A percentile compares a stretch with the other conserved stretches of the same genome.
Conservation (phyloP, 2,888 invertebrate species). For the Acrocyrtus sp. region DNA sequence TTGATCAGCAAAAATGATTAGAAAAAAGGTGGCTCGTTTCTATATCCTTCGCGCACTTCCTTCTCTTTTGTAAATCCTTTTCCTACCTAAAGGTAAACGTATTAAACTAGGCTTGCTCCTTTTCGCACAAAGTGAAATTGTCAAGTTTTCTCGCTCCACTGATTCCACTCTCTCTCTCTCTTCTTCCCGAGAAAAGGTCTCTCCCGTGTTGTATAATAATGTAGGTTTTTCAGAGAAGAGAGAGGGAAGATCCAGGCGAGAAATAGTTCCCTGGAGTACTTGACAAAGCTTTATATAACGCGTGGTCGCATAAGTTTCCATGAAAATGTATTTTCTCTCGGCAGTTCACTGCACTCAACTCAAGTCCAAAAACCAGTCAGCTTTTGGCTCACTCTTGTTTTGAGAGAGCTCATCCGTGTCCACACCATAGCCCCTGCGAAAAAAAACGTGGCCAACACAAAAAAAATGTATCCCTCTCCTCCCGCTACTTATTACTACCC, state of each 20-base stretch:
- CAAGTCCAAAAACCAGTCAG: too few species aligned
- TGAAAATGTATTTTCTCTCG: background rate
- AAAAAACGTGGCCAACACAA: too few species aligned
- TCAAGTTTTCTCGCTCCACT: constrained; percentile 48
- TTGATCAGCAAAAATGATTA: background rate
- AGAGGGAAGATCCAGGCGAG: too few species aligned
- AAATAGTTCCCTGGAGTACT: constrained; percentile 47
- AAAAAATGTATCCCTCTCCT: too few species aligned
- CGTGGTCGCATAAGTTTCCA: too few species aligned
- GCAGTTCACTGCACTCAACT: background rate
- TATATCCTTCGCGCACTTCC: too few species aligned
- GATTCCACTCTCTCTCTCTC: constrained; percentile 1
- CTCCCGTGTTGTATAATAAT: constrained; percentile 11
- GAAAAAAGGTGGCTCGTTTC: background rate
- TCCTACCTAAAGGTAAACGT: too few species aligned
- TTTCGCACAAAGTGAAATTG: constrained; percentile 26
- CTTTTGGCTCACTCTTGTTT: constrained; percentile 13
- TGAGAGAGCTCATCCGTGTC: constrained; percentile 42
- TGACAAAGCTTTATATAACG: background rate
- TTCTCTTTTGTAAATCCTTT: too few species aligned
- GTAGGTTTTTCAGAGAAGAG: too few species aligned
- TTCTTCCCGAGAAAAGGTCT: background rate
- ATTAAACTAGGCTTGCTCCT: too few species aligned
- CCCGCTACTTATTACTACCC: too few species aligned
- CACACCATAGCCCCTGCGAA: too few species aligned